phyloP scores from a whole-genome alignment of 2,888 invertebrate genomes.

The Epicampocera succincta region DNA sequence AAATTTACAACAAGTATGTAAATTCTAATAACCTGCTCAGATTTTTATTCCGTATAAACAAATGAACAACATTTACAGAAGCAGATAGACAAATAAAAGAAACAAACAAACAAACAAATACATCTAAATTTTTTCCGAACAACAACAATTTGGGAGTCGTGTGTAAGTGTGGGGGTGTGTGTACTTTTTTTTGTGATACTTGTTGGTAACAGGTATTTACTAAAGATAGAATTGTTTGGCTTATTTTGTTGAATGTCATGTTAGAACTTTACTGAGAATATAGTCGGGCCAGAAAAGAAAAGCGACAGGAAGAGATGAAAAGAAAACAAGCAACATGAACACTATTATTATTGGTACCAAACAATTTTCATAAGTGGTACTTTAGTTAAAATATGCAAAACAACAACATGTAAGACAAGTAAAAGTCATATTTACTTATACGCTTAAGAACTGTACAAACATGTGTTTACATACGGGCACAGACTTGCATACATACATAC shows the following conservation, averaged over 20 bases:
- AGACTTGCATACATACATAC: too few relatives aligned
- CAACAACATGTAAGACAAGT: conserved; percentile 13
- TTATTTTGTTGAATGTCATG: conserved; percentile 57
- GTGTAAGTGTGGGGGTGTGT: not conserved
- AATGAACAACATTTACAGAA: conserved; percentile 21
- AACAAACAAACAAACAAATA: not conserved
- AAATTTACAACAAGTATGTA: conserved; percentile 28
- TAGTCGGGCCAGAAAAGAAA: not conserved
- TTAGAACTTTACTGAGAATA: conserved; percentile 47
- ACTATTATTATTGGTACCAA: conserved; percentile 61
- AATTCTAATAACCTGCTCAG: conserved; percentile 54
- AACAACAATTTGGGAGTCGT: not conserved
- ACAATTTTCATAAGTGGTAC: conserved; percentile 67
- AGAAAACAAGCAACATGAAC: conserved; percentile 16
- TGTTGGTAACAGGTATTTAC: conserved; percentile 53
- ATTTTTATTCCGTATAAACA: conserved; percentile 30
- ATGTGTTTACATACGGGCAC: not conserved
- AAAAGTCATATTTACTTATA: conserved; percentile 26
- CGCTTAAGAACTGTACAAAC: not conserved
- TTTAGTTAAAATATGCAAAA: conserved; percentile 39
- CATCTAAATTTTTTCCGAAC: conserved; percentile 11
- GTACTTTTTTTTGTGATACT: conserved; percentile 2
- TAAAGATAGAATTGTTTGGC: conserved; percentile 46
- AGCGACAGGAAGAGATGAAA: too few relatives aligned
- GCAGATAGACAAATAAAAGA: not conserved